A percentile compares a stretch with the other conserved stretches of the same genome.
Evolutionary conservation across 2,113 vertebrate species (phyloP).

Genomic region (Beaufortia kweichowensis): DNA sequence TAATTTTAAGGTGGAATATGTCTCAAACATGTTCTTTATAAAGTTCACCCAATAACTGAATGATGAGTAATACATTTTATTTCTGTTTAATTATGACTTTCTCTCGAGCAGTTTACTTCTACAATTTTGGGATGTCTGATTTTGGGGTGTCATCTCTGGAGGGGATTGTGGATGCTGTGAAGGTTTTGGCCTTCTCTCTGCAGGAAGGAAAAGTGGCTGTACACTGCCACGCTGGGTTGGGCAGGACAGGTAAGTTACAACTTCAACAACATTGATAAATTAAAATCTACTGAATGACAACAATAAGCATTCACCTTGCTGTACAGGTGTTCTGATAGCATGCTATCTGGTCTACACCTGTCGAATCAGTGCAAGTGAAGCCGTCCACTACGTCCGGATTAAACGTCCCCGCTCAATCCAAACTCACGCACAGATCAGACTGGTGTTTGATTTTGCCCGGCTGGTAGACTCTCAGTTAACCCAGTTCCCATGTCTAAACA

Average conservation of each 20-base stretch:
- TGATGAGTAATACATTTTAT: not conserved
- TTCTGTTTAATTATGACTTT: not conserved
- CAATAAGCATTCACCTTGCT: not conserved
- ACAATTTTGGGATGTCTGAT: constrained; percentile 82
- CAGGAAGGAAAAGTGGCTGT: constrained; percentile 77
- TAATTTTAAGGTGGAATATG: not conserved
- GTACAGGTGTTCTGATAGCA: constrained; percentile 78
- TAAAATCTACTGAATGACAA: not conserved
- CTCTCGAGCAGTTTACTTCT: constrained; percentile 76
- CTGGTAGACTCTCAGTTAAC: constrained; percentile 71
- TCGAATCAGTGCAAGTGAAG: constrained; percentile 75
- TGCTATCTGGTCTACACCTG: constrained; percentile 79
- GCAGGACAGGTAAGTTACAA: constrained; percentile 72
- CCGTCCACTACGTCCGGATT: constrained; percentile 77
- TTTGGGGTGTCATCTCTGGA: constrained; percentile 74
- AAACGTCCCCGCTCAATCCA: constrained; percentile 79
- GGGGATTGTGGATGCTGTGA: constrained; percentile 75
- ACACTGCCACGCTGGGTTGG: constrained; percentile 81
- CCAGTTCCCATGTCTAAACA: constrained; percentile 69
- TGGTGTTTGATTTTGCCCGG: constrained; percentile 79
- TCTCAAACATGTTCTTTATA: not conserved
- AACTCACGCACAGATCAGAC: constrained; percentile 74
- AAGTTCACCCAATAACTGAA: not conserved
- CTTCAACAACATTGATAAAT: not conserved
- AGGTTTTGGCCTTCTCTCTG: constrained; percentile 77